These are phyloP conservation scores for Cebus imitator DNA, from an alignment of 2,113 vertebrate genomes.

Conservation along the genomic window DNA sequence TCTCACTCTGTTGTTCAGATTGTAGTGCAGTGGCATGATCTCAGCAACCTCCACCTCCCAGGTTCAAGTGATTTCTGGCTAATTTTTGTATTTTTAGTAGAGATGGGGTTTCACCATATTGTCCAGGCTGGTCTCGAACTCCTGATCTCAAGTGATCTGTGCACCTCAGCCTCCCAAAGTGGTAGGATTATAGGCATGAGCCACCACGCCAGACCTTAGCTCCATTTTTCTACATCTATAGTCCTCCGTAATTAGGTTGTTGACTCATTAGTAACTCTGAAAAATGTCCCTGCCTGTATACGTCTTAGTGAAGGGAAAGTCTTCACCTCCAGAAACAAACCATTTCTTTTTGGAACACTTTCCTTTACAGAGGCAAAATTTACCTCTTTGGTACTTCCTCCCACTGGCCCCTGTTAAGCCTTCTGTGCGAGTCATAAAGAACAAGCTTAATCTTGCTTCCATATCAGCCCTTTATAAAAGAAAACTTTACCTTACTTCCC, in stretches of 20 bases:
- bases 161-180: too few species aligned
- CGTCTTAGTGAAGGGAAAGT: not conserved
- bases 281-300: slow-evolving; percentile 2
- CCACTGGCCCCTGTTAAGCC: not conserved
- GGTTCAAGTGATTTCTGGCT: too few species aligned
- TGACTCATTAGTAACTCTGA: slow-evolving; percentile 18
- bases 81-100: too few species aligned
- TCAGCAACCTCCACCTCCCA: too few species aligned
- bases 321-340: not conserved
- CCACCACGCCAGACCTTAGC: not conserved
- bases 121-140: too few species aligned
- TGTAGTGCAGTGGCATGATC: too few species aligned
- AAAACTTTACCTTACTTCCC: slow-evolving; percentile 2
- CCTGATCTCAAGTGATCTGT: too few species aligned
- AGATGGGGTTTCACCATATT: too few species aligned
- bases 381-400: not conserved
- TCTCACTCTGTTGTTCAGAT: too few species aligned
- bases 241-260: not conserved
- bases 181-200: too few species aligned
- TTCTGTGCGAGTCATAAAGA: not conserved
- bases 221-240: not conserved
- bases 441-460: not conserved
- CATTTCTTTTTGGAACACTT: not conserved
- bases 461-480: not conserved
- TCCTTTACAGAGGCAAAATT: not conserved